phyloP scores from a whole-genome alignment of 2,888 invertebrate genomes.

The Trichopoda pennipes region DNA sequence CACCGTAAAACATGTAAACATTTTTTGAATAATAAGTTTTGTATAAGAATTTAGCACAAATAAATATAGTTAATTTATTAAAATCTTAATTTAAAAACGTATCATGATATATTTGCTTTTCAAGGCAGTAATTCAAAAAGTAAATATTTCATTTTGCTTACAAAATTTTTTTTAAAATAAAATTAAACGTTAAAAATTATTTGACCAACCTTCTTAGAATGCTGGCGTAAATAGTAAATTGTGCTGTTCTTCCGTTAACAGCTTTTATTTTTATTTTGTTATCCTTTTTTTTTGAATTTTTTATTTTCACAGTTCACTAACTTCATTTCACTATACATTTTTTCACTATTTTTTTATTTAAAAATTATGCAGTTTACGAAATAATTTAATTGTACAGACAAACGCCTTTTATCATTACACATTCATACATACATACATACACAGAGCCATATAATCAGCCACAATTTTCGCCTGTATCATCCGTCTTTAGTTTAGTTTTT shows the following conservation, averaged over 20 bases:
- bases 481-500: conserved; percentile 11
- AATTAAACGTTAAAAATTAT: no score
- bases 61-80: no score
- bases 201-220: no score
- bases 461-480: conserved; percentile 20
- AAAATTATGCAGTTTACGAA: conserved; percentile 24
- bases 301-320: conserved; percentile 35
- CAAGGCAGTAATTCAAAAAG: no score
- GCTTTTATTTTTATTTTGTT: conserved; percentile 16
- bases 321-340: background rate
- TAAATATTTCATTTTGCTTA: no score
- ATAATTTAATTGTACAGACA: background rate
- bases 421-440: conserved; percentile 8
- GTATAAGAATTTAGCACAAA: no score
- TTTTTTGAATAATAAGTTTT: no score
- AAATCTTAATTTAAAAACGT: no score
- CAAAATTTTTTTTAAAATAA: no score
- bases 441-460: background rate
- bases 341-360: conserved; percentile 31
- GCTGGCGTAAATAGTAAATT: conserved; percentile 20
- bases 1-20: no score
- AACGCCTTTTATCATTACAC: conserved; percentile 31
- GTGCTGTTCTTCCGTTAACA: background rate
- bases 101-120: no score
- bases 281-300: conserved; percentile 3